Percentiles rank a stretch among this genome's conserved stretches.
phyloP scores from a whole-genome alignment of 2,888 invertebrate species.

The Branchellion lobata region DNA sequence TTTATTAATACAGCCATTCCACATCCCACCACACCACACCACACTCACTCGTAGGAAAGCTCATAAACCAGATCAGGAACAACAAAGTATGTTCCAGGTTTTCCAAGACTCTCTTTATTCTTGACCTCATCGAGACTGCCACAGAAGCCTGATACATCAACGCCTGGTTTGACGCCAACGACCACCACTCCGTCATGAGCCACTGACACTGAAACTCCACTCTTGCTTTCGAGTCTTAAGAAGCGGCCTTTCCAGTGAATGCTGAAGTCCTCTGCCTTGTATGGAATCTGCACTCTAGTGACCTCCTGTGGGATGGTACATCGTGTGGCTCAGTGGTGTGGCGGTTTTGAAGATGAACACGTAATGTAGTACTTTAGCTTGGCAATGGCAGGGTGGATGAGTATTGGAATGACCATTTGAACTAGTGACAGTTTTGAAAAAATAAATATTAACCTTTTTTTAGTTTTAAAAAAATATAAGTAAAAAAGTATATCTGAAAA shows the following conservation, averaged over 20 bases:
- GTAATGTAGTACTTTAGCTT: too few relatives aligned
- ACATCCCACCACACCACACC: too few relatives aligned
- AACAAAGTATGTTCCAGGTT: not conserved
- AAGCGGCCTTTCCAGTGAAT: not conserved
- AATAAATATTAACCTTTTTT: too few relatives aligned
- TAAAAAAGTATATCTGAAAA: too few relatives aligned
- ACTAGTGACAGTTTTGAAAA: too few relatives aligned
- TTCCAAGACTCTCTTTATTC: not conserved
- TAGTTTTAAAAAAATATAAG: too few relatives aligned
- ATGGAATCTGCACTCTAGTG: not conserved
- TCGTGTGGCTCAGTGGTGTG: too few relatives aligned
- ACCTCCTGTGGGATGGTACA: not conserved
- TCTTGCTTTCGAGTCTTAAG: not conserved
- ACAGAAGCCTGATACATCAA: not conserved
- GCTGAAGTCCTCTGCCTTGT: not conserved
- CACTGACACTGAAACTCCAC: not conserved
- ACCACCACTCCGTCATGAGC: not conserved
- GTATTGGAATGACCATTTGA: too few relatives aligned
- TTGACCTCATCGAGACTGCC: not conserved
- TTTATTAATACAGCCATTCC: too few relatives aligned
- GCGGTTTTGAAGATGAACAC: too few relatives aligned
- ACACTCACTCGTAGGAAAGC: not conserved
- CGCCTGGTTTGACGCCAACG: not conserved
- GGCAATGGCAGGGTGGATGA: too few relatives aligned
- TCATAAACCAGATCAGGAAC: not conserved